Evolutionary conservation across 2,888 invertebrate genomes (phyloP).

Genomic region (Eledona agricola): DNA sequence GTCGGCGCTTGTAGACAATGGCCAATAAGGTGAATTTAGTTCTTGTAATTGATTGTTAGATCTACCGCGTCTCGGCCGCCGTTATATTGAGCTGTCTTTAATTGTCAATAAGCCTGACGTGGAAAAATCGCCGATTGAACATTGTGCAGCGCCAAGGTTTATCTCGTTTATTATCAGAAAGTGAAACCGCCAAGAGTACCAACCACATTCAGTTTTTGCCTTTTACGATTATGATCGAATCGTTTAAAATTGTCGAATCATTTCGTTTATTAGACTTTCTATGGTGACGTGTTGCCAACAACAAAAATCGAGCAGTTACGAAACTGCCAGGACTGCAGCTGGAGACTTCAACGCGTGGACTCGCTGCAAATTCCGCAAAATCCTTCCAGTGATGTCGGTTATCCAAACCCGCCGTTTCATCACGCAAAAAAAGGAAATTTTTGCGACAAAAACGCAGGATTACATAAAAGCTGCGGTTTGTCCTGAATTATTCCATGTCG

Average conservation of each 20-base stretch:
- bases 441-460: background rate
- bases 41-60: slow-evolving; percentile 27
- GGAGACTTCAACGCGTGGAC: slow-evolving; percentile 6
- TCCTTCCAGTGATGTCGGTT: background rate
- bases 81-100: slow-evolving; percentile 31
- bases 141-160: slow-evolving; percentile 31
- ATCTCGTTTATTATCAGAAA: slow-evolving; percentile 37
- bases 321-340: slow-evolving; percentile 24
- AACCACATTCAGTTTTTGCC: slow-evolving; percentile 33
- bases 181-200: slow-evolving; percentile 36
- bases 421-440: slow-evolving; percentile 6
- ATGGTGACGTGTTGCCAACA: slow-evolving; percentile 29
- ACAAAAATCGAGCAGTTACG: slow-evolving; percentile 32
- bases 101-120: slow-evolving; percentile 23
- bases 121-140: slow-evolving; percentile 25
- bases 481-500: background rate
- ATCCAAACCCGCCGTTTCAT: slow-evolving; percentile 14
- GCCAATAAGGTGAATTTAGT: slow-evolving; percentile 16
- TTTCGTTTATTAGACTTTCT: slow-evolving; percentile 35
- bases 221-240: slow-evolving; percentile 35
- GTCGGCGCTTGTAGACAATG: slow-evolving; percentile 11
- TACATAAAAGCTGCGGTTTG: slow-evolving; percentile 12
- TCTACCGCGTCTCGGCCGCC: slow-evolving; percentile 1
- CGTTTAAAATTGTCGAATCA: slow-evolving; percentile 35
- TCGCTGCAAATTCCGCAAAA: background rate